Evolutionary conservation across 1,140 invertebrate genomes (phyloP).

Genomic region (Neomicropteryx cornuta): DNA sequence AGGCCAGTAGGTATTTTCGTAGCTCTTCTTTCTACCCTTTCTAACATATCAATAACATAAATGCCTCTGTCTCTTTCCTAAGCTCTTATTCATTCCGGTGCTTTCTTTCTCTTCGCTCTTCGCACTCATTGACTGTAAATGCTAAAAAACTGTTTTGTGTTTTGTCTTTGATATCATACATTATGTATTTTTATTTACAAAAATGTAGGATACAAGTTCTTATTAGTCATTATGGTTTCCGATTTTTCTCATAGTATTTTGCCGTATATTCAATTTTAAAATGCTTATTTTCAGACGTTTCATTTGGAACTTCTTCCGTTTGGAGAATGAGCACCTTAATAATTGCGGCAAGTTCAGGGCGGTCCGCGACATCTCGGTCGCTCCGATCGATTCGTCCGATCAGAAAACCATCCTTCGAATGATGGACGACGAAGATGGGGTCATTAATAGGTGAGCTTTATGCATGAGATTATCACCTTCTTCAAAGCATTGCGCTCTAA

Average conservation of each 20-base stretch:
- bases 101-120: no score
- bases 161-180: no score
- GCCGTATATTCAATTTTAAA: conserved; percentile 7
- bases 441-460: conserved; percentile 52
- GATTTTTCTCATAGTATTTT: conserved; percentile 7
- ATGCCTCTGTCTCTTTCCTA: no score
- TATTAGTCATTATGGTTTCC: conserved; percentile 1
- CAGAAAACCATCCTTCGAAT: conserved; percentile 82
- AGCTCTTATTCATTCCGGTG: no score
- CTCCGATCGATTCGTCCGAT: conserved; percentile 89
- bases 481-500: not conserved
- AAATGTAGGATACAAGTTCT: no score
- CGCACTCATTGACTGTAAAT: no score
- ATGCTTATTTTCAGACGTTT: conserved; percentile 60
- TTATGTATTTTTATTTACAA: no score
- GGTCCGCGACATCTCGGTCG: conserved; percentile 95
- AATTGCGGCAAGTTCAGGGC: conserved; percentile 99
- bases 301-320: conserved; percentile 98
- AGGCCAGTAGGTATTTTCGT: no score
- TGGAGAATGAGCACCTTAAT: conserved; percentile 99
- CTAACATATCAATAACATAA: no score
- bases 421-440: conserved; percentile 92
- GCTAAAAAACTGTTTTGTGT: no score
- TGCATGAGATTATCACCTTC: not conserved
- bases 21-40: no score